A percentile compares a stretch with the other conserved stretches of the same genome.
These are phyloP conservation scores for Megaceryle torquata DNA, from an alignment of 2,113 vertebrate species.

Conservation along the genomic window DNA sequence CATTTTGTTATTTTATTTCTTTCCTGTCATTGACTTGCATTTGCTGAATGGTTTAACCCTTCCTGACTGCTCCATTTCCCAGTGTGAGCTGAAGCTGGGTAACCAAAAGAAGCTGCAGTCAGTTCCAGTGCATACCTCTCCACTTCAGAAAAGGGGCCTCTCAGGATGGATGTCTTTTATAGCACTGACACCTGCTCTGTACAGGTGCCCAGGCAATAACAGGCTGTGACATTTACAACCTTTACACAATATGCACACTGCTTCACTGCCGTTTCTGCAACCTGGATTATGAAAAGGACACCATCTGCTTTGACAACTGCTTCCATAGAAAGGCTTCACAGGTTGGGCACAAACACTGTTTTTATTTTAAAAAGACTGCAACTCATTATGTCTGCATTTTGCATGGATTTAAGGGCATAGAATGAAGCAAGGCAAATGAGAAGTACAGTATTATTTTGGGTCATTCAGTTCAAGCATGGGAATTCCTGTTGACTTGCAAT, in stretches of 20 bases:
- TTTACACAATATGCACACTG: slow-evolving; percentile 35
- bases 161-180: background rate
- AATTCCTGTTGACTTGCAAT: fast-evolving
- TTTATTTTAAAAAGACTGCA: background rate
- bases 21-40: background rate
- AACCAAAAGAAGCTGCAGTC: background rate
- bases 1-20: background rate
- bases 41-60: background rate
- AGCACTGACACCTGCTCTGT: background rate
- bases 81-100: background rate
- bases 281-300: slow-evolving; percentile 16
- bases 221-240: slow-evolving; percentile 63
- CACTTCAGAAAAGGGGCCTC: background rate
- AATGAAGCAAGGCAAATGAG: background rate
- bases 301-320: slow-evolving; percentile 67
- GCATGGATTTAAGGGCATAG: background rate
- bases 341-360: background rate
- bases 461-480: background rate
- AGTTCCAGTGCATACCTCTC: background rate
- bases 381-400: background rate
- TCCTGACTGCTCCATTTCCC: background rate
- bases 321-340: background rate
- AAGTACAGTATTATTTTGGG: background rate
- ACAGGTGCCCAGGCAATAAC: slow-evolving; percentile 46
- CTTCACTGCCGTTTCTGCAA: slow-evolving; percentile 11